Base-by-base conservation (phyloP, 2,888 invertebrate species). In the Pseudoips prasinana region DNA sequence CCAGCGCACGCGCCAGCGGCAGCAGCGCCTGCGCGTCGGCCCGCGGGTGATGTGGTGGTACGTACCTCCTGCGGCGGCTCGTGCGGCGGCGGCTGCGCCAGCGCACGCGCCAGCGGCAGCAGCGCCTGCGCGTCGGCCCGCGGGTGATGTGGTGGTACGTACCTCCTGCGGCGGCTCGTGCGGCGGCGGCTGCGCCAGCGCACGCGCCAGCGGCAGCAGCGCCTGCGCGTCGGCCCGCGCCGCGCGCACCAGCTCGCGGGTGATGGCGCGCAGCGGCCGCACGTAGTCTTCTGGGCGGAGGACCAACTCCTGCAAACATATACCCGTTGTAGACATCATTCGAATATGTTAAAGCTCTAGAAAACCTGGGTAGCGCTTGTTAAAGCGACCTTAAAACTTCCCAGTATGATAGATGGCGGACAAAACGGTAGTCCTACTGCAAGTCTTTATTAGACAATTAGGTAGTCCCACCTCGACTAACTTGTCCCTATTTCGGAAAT, bases 271-370 rank as follows among this genome's bases (percentile, higher is more conserved):
- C 51, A 98, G 77, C 1, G 97, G 95, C 1, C 97, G 91, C 39
- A 97, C 85, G 76, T 96, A 98, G 78, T 98, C 98, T 53, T 98
- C 98, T 8, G 95, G 91, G 37, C 95, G 94, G 46, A 95, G 90
- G 22, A 98, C 80, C 51, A 98, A 87, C 75, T 98, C 98, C 90
- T 95, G 90, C 0, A 8, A 1, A 10, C 5, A 1, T n/a, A n/a
- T n/a, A n/a, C n/a, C n/a, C n/a, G 6, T 18, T 18, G 6, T 6
- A 18, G 4, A 18, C 4, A 18, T 18, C 18, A 18, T 5, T n/a
- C n/a, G n/a, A n/a, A n/a, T n/a, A n/a, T n/a, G n/a, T n/a, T n/a
- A n/a, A n/a, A n/a, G n/a, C n/a, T n/a, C n/a, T n/a, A n/a, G n/a
- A n/a, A n/a, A n/a, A n/a, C n/a, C n/a, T n/a, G n/a, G n/a, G n/a